Base-by-base conservation (phyloP, 64 coral and sea anemone species). In the Trachythela sp. region DNA sequence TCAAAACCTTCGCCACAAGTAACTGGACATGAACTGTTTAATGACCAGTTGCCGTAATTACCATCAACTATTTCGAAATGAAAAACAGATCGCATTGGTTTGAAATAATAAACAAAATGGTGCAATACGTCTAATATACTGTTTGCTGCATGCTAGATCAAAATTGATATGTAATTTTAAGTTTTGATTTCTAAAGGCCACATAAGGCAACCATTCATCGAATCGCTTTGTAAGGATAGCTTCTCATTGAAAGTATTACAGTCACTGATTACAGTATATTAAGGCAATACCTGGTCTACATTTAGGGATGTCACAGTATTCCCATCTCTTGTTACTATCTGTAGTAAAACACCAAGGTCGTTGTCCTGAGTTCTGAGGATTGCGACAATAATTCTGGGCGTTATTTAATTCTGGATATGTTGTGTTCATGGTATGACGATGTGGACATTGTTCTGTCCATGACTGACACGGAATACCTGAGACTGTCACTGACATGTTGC, bases 371-470 rank as follows among this genome's bases (percentile, higher is more conserved):
- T 88, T 85, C 38, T 89, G 67, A n/a, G 84, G 88, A 27, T 94
- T 94, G 5, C 88, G 84, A 87, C 92, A 94, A 68, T 56, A 86
- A 39, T 94, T 94, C 15, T 42, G 75, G 13, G 88, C 84, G 51
- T 90, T 80, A 37, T 67, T 68, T 8, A 58, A n/a, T 17, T 94
- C 60, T 34, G 29, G 36, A 54, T 89, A 87, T 22, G 41, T 75
- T 17, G 86, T 41, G 13, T 77, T 88, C 40, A 88, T 92, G 48
- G 84, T 48, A 84, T 97, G 95, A 42, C 95, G 95, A 51, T 97
- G 95, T 92, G 95, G 95, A 50, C 95, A 94, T 36, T 97, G 95
- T 24, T 92, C 91, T 39, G 64, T 92, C 95, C 95, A 97, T 7
- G 84, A 40, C 58, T 97, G 95, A 86, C 95, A 97, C 18, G 86